Evolutionary conservation across 2,888 invertebrate genomes (phyloP), one percentile per base, ranked within the genome.

Genomic region (Agrotis exclamationis): DNA sequence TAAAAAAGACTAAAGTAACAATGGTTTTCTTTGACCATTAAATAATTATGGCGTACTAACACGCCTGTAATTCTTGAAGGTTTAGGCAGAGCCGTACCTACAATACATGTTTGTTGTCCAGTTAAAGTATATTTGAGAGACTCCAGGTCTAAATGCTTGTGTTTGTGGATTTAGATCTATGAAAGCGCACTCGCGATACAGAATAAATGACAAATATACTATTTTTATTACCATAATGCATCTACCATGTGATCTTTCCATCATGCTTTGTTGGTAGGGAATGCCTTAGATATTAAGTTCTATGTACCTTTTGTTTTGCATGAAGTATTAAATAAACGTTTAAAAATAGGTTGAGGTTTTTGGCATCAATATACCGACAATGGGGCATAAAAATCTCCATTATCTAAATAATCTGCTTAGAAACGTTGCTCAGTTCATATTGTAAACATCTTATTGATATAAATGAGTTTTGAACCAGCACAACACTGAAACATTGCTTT

Each of bases 371-470:
- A 56, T 56, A n/a, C 33, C 33, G 33, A n/a, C n/a, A 2, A 11
- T 4, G 28, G 24, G 11, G 18, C 13, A 33, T 56, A n/a, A 62
- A 33, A 14, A 18, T n/a, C 13, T 44, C 24, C 56, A 64, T 47
- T 65, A 59, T 22, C 28, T n/a, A 58, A 58, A 28, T 50, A 9
- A 7, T 1, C 16, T 22, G 28, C 28, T 33, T 16, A 14, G n/a
- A 33, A 70, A 50, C 9, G n/a, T 59, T 16, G 1, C 9, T 22
- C 22, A 18, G 13, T 39, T 39, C 7, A 39, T 1, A 48, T 50
- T 67, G 20, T 44, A 68, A 67, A 66, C 9, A 54, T 47, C 11
- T 70, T 13, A 45, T 44, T 33, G 9, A 47, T 62, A 47, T 72
- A 44, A 44, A 54, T 56, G 1, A 63, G 2, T 28, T 9, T 13